Base-by-base conservation (phyloP, 2,113 vertebrate genomes). In the Albula glossodonta region DNA sequence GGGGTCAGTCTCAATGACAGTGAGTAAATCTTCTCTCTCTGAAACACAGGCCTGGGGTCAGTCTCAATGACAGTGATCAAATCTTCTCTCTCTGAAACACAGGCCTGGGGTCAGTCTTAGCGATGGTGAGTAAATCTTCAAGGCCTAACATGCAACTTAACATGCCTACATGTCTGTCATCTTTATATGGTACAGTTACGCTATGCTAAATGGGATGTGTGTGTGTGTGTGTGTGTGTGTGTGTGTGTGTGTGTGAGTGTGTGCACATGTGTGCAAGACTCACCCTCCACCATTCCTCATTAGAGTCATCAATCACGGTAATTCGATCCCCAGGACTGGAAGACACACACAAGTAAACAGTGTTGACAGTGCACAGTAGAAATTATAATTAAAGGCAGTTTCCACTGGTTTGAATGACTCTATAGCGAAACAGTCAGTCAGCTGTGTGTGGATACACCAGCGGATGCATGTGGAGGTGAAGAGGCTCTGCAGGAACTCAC, bases 261-360 rank as follows among this genome's bases (percentile, higher is more conserved):
- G n/a, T 74, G 66, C 5, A 19, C 15, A 70, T 2, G 8, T 70
- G 31, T 51, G 50, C 6, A 60, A 12, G 63, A 91, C 96, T 96
- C 91, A 99, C 98, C 94, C 98, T 93, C 98, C 98, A 99, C 98
- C 97, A 99, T 84, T 98, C 97, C 89, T 99, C 98, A 83, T 99
- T 99, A 92, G 98, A 99, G 92, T 99, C 98, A 81, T 99, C 98
- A 8, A 99, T 94, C 53, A 99, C 98, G 0, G 96, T 97, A 93
- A 99, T 97, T 88, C 97, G 97, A 93, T 99, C 98, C 60, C 98
- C 98, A 0, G 98, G 97, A 84, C 98, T 98, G 86, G 5, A 80
- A 92, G 81, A 88, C 83, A 90, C 63, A 83, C n/a, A 10, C 70
- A 74, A 74, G 5, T 5, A 2, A 70, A 31, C 25, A 74, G n/a